Percentiles rank a stretch among this genome's conserved stretches.
These are phyloP conservation scores for Cephalopterus ornatus DNA, from an alignment of 2,113 vertebrate species.

Conservation along the genomic window DNA sequence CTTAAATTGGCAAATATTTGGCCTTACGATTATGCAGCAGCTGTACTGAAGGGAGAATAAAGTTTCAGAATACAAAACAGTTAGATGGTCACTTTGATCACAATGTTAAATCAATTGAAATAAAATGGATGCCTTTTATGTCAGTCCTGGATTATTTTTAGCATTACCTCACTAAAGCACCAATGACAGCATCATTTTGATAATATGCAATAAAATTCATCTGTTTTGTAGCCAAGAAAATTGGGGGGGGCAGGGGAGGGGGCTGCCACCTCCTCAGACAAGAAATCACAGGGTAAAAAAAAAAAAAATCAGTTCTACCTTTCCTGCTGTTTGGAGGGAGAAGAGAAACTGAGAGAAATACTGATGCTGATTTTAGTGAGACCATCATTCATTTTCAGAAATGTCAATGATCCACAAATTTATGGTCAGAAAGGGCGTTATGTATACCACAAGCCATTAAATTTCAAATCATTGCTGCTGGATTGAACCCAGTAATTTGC, in stretches of 20 bases:
- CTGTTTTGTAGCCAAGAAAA: neutral
- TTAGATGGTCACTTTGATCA: neutral
- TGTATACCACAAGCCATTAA: neutral
- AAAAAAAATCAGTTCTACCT: neutral
- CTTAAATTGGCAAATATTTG: neutral
- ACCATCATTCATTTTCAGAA: neutral
- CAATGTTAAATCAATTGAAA: neutral
- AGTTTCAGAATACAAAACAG: neutral
- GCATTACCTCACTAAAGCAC: neutral
- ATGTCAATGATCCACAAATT: neutral
- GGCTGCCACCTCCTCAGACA: neutral
- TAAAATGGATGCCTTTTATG: neutral
- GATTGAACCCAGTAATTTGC: neutral
- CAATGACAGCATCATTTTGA: neutral
- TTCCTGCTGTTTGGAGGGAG: neutral
- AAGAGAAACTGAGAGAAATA: neutral
- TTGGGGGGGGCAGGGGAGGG: neutral
- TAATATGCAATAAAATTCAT: neutral
- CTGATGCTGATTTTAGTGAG: neutral
- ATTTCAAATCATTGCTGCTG: neutral
- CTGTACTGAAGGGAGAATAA: neutral
- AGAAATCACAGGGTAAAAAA: neutral
- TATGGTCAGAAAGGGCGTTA: neutral
- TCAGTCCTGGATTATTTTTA: neutral
- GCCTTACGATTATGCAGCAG: neutral